These are phyloP conservation scores for Chiloscyllium punctatum DNA, from an alignment of 2,797 vertebrate species.

Conservation along the genomic window DNA sequence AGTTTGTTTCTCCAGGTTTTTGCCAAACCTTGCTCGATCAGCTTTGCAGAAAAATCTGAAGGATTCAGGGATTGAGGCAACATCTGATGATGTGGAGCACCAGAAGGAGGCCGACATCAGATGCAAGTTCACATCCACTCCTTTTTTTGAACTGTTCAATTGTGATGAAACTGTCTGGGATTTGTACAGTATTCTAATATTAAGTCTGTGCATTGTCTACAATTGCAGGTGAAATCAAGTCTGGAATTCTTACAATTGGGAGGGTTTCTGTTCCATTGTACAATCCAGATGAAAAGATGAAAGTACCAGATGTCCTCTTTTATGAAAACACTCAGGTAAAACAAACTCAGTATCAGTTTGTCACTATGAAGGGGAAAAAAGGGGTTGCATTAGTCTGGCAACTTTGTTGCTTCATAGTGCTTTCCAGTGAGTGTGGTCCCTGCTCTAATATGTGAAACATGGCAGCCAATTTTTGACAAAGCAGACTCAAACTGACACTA, in stretches of 20 bases:
- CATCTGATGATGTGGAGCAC: conserved; percentile 45
- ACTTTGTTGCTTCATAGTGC: not conserved
- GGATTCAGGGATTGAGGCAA: conserved; percentile 65
- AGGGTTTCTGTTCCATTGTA: conserved; percentile 67
- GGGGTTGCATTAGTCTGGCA: not conserved
- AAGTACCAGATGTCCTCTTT: conserved; percentile 92
- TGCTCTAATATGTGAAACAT: not conserved
- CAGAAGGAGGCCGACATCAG: conserved; percentile 55
- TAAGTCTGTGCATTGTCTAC: not conserved
- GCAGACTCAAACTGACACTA: not conserved
- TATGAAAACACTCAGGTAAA: conserved; percentile 90
- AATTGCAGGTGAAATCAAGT: conserved; percentile 65
- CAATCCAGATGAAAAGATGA: conserved; percentile 74
- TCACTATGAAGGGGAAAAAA: not conserved
- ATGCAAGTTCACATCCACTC: conserved; percentile 62
- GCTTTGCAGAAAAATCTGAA: conserved; percentile 77
- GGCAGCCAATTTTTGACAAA: not conserved
- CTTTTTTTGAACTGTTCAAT: not conserved
- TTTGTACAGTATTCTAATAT: not conserved
- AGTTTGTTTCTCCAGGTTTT: conserved; percentile 66
- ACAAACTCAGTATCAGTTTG: not conserved
- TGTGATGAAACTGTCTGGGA: not conserved
- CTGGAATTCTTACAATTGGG: conserved; percentile 79
- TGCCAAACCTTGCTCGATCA: conserved; percentile 79
- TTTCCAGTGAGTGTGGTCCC: not conserved